Evolutionary conservation across 2,888 invertebrate species (phyloP).

Genomic region (Fragum sueziense): DNA sequence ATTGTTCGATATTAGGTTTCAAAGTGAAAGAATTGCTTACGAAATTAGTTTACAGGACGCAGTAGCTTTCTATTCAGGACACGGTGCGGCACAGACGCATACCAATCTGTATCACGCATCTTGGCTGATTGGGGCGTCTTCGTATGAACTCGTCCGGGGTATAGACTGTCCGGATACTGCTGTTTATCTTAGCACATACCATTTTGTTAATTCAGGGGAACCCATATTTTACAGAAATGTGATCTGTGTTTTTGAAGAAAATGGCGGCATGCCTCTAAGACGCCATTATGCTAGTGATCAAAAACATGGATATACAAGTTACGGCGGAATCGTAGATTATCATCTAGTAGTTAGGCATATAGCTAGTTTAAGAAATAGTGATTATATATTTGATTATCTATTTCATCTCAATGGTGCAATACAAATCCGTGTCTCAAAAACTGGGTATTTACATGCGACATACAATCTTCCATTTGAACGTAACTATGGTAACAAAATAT

Average conservation of each 20-base stretch:
- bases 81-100: conserved; percentile 67
- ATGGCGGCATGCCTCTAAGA: conserved; percentile 72
- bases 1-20: conserved; percentile 74
- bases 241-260: conserved; percentile 77
- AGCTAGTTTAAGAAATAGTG: conserved; percentile 73
- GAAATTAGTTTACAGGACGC: conserved; percentile 77
- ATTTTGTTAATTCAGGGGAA: conserved; percentile 64
- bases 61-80: conserved; percentile 73
- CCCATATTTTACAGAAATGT: conserved; percentile 63
- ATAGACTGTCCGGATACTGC: conserved; percentile 79
- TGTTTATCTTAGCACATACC: conserved; percentile 68
- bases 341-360: conserved; percentile 73
- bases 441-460: conserved; percentile 75
- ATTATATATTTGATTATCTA: conserved; percentile 77
- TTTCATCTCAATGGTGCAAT: conserved; percentile 77
- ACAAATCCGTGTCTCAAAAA: conserved; percentile 70
- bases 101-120: conserved; percentile 70
- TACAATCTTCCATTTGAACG: conserved; percentile 67
- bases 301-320: conserved; percentile 60
- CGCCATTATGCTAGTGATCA: conserved; percentile 70
- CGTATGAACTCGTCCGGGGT: conserved; percentile 74
- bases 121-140: conserved; percentile 72
- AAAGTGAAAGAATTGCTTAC: conserved; percentile 74
- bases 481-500: conserved; percentile 68
- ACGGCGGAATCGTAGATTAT: conserved; percentile 70